Percentiles rank a stretch among this genome's conserved stretches.
Evolutionary conservation across 1,140 invertebrate species (phyloP).

Genomic region (Drosophila mayri): DNA sequence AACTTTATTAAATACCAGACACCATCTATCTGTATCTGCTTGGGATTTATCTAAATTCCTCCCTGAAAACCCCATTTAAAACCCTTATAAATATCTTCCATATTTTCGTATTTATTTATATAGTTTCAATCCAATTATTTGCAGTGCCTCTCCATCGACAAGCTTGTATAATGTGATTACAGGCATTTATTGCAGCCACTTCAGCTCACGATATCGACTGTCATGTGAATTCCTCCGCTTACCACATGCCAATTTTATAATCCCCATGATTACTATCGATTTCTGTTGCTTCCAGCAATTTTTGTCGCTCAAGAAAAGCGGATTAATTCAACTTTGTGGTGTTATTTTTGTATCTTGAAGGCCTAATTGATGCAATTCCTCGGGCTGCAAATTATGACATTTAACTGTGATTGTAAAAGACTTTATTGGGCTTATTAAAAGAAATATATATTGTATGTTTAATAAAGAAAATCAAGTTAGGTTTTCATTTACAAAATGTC

Average conservation of each 20-base stretch:
- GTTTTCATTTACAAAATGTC: not conserved
- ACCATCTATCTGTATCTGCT: not conserved
- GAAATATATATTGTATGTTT: not conserved
- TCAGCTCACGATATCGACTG: not conserved
- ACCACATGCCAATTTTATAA: slow-evolving; percentile 36
- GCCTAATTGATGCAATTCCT: not conserved
- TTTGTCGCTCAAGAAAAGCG: slow-evolving; percentile 2
- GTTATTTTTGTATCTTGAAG: slow-evolving; percentile 2
- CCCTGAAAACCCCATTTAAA: not conserved
- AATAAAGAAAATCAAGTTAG: not conserved
- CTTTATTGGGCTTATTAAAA: not conserved
- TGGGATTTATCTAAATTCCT: not conserved
- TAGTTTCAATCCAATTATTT: not conserved
- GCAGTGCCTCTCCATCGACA: not conserved
- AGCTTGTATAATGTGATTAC: slow-evolving; percentile 27
- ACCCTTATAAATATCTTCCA: not conserved
- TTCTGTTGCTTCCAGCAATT: not conserved
- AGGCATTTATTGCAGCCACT: slow-evolving; percentile 10
- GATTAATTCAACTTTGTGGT: not conserved
- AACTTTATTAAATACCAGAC: not conserved
- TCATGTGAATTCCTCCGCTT: slow-evolving; percentile 10
- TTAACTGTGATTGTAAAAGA: not conserved
- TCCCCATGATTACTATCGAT: slow-evolving; percentile 25
- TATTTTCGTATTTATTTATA: not conserved
- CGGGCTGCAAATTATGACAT: not conserved